Evolutionary conservation across 1,140 invertebrate species (phyloP), one percentile per base, ranked within the genome.

Genomic region (Riptortus pedestris): DNA sequence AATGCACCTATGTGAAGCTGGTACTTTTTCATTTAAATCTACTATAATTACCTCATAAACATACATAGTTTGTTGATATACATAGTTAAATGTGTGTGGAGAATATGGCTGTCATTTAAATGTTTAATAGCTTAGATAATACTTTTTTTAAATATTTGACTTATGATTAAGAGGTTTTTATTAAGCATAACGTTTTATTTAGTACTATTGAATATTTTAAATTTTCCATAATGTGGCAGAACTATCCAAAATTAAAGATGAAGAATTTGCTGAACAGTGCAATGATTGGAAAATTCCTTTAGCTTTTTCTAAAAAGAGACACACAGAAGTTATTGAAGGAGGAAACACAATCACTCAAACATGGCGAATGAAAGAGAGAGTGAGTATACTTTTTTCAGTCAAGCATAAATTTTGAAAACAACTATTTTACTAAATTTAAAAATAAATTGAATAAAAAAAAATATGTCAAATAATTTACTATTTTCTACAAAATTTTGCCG

Each of bases 301-400:
- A 22, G 80, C 82, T 66, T 88, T 86, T 71, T 77, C 79, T 66
- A 79, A 85, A 70, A 82, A 83, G 59, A 79, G 90, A 66, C 89
- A 94, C 72, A 78, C 76, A 38, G 86, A 90, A 70, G 79, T 81
- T 45, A 90, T 92, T 64, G 84, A 88, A 72, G 86, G 86, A 20
- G 79, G 82, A 24, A 83, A 85, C 71, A 80, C 81, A 60, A 79
- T 85, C 60, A 83, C 85, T 18, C 87, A 91, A 68, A 85, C 85
- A 71, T 94, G 91, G 91, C 78, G 91, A 70, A 88, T 93, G 80
- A 93, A 93, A 78, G 91, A 95, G 76, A 81, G 91, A 79, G 91
- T 93, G 78, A 67, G 65, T 24, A 52, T 20, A 55, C 55, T 43
- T 62, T 29, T 51, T 22, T 45, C 14, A 45, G n/a, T n/a, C 33